A percentile compares a stretch with the other conserved stretches of the same genome.
phyloP scores from a whole-genome alignment of 1,140 invertebrate species.

The Lycorma delicatula region DNA sequence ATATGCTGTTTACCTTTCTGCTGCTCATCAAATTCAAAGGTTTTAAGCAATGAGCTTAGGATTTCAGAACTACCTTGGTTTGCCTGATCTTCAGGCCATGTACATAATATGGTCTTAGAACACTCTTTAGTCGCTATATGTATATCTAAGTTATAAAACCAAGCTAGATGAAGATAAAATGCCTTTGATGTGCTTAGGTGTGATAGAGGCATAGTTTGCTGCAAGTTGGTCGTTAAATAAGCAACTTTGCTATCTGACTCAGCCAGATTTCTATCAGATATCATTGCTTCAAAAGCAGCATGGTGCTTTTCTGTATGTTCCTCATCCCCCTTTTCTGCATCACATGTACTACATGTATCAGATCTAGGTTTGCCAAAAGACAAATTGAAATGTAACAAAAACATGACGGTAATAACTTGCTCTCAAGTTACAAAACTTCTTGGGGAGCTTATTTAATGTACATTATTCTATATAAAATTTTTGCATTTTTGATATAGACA shows the following conservation, averaged over 20 bases:
- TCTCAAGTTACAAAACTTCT: slow-evolving; percentile 10
- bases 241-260: too few relatives aligned
- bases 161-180: background rate
- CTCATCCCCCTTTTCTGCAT: background rate
- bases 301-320: slow-evolving; percentile 1
- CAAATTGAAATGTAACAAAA: slow-evolving; percentile 4
- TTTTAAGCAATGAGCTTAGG: background rate
- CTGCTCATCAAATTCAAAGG: background rate
- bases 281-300: background rate
- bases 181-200: background rate
- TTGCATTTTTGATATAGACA: slow-evolving; percentile 10
- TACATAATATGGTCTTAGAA: background rate
- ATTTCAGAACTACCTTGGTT: background rate
- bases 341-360: slow-evolving; percentile 2
- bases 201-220: background rate
- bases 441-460: background rate
- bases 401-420: background rate
- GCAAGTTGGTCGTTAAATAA: background rate
- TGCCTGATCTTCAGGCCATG: slow-evolving; percentile 1
- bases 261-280: too few relatives aligned
- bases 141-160: background rate
- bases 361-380: background rate
- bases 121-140: background rate
- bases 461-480: background rate
- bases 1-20: background rate